A percentile compares a stretch with the other conserved stretches of the same genome.
phyloP scores from a whole-genome alignment of 2,113 vertebrate genomes.

The Clarias gariepinus region DNA sequence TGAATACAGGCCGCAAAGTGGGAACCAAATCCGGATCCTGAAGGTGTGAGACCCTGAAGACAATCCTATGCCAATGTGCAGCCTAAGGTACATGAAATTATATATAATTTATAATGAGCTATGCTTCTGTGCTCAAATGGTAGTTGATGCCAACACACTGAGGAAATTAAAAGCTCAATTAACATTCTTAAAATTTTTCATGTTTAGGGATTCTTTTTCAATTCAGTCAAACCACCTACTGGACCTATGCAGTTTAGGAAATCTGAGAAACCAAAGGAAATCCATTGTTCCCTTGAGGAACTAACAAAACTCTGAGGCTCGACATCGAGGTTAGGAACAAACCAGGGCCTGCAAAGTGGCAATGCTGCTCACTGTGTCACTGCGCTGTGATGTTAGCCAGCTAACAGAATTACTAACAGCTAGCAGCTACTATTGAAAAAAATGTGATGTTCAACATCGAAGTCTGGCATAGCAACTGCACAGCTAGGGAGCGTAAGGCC shows the following conservation, averaged over 20 bases:
- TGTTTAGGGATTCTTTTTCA: neutral
- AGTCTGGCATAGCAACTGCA: neutral
- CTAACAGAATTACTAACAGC: neutral
- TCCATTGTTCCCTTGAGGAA: neutral
- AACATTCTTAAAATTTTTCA: neutral
- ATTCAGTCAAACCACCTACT: neutral
- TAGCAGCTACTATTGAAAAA: neutral
- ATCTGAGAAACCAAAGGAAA: neutral
- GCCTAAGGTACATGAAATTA: too few relatives aligned
- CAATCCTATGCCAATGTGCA: too few relatives aligned
- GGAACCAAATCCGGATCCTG: too few relatives aligned
- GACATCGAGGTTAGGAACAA: neutral
- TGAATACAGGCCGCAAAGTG: too few relatives aligned
- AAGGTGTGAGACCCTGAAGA: too few relatives aligned
- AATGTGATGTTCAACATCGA: neutral
- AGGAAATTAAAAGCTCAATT: neutral
- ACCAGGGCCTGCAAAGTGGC: neutral
- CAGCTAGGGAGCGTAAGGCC: neutral
- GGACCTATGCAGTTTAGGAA: neutral
- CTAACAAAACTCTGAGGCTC: neutral
- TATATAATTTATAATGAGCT: too few relatives aligned
- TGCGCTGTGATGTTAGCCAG: neutral
- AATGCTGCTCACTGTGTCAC: neutral
- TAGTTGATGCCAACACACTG: neutral
- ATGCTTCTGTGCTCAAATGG: neutral